Conservation (phyloP, 2,113 vertebrate species). For the Naja naja region DNA sequence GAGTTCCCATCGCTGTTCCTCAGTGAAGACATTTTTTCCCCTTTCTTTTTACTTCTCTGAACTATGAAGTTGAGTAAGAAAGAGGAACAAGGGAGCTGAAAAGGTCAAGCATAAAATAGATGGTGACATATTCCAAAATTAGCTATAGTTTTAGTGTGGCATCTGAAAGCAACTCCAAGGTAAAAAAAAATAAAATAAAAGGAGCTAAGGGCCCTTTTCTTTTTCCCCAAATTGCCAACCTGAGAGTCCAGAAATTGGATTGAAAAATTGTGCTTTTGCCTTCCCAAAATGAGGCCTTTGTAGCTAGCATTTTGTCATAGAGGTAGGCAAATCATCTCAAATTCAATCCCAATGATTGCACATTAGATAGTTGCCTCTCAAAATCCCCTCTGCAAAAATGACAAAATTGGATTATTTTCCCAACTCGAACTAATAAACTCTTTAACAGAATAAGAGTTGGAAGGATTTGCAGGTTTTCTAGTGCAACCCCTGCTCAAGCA, state of each 20-base stretch:
- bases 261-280: not conserved
- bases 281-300: not conserved
- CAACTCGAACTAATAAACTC: not conserved
- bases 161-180: not conserved
- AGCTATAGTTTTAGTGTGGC: conserved; percentile 28
- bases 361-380: not conserved
- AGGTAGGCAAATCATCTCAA: not conserved
- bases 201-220: not conserved
- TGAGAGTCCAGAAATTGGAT: not conserved
- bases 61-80: conserved; percentile 18
- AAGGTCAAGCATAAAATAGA: conserved; percentile 40
- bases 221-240: not conserved
- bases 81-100: conserved; percentile 5
- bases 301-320: not conserved
- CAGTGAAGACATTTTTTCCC: conserved; percentile 15
- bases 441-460: not conserved
- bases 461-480: not conserved
- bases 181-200: not conserved
- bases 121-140: conserved; percentile 32
- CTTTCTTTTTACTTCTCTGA: conserved; percentile 24
- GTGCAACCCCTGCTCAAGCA: not conserved
- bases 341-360: not conserved
- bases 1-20: conserved; percentile 25
- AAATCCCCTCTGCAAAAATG: not conserved
- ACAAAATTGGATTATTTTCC: not conserved